phyloP scores from a whole-genome alignment of 2,888 invertebrate genomes.

The Caenorhabditis angaria region DNA sequence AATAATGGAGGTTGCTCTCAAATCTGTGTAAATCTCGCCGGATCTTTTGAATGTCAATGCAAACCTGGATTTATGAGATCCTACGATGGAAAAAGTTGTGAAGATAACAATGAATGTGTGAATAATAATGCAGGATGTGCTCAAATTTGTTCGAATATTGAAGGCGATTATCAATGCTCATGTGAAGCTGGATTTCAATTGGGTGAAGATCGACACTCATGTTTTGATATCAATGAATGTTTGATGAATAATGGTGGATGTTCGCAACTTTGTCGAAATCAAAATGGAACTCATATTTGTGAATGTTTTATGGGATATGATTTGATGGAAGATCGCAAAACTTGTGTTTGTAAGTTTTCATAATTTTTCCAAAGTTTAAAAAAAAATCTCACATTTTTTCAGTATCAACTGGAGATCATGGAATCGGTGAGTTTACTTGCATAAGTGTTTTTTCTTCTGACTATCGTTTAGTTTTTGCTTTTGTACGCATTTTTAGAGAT shows the following conservation, averaged over 20 bases:
- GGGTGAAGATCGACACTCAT: constrained; percentile 84
- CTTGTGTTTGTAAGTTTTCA: constrained; percentile 66
- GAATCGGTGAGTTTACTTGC: neutral
- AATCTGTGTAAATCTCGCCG: constrained; percentile 84
- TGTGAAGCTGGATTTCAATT: constrained; percentile 84
- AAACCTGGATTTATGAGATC: constrained; percentile 78
- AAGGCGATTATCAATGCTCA: constrained; percentile 83
- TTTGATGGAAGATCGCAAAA: constrained; percentile 68
- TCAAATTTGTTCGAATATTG: constrained; percentile 86
- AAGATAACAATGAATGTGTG: constrained; percentile 84
- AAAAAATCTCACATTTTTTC: constrained; percentile 1
- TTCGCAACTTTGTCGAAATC: constrained; percentile 80
- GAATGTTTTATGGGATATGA: constrained; percentile 71
- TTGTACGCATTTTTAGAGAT: constrained; percentile 21
- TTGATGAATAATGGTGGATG: constrained; percentile 66
- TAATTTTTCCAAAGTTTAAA: neutral
- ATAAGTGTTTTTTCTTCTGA: constrained; percentile 3
- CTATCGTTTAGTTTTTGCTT: constrained; percentile 16
- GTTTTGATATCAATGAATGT: constrained; percentile 83
- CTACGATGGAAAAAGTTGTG: constrained; percentile 57
- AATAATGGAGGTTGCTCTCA: constrained; percentile 85
- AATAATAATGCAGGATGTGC: constrained; percentile 84
- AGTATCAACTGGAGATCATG: neutral
- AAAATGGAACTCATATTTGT: constrained; percentile 85
- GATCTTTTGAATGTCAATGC: constrained; percentile 83